phyloP scores from a whole-genome alignment of 2,797 vertebrate genomes.

The Podarcis siculus region DNA sequence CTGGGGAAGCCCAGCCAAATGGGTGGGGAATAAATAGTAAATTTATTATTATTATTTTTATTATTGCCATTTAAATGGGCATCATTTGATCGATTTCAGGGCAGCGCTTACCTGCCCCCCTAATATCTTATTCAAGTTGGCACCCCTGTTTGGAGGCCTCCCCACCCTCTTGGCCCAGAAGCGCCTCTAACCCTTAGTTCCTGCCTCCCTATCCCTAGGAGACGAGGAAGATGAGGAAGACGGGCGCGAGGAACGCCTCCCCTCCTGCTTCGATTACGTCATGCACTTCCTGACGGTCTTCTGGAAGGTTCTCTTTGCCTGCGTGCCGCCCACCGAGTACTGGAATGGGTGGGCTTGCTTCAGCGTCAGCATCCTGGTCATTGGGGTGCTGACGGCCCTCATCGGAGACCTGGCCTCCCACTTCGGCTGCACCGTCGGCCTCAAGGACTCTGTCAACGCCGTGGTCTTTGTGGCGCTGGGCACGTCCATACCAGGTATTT shows the following conservation, averaged over 20 bases:
- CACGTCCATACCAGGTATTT: conserved; percentile 90
- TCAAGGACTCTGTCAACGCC: conserved; percentile 91
- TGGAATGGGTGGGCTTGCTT: conserved; percentile 96
- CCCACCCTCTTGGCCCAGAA: background rate
- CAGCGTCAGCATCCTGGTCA: conserved; percentile 85
- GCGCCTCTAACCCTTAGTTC: background rate
- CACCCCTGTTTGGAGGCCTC: background rate
- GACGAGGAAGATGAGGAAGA: conserved; percentile 87
- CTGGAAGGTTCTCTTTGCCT: conserved; percentile 95
- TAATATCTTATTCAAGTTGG: background rate
- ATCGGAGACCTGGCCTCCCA: conserved; percentile 95
- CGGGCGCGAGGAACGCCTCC: conserved; percentile 81
- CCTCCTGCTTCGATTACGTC: conserved; percentile 91
- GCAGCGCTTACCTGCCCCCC: background rate
- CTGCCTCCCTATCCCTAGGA: conserved; percentile 42
- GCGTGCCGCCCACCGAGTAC: conserved; percentile 89
- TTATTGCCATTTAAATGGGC: too few relatives aligned
- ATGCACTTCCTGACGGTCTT: conserved; percentile 92
- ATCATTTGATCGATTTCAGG: background rate
- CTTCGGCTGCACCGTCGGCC: conserved; percentile 93
- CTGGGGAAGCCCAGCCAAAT: too few relatives aligned
- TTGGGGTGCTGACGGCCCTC: conserved; percentile 83
- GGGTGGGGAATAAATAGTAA: too few relatives aligned
- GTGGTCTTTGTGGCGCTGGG: conserved; percentile 95
- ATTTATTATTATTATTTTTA: too few relatives aligned